A percentile compares a stretch with the other conserved stretches of the same genome.
Conservation (phyloP, 2,888 invertebrate genomes). For the Trissolcus japonicus region DNA sequence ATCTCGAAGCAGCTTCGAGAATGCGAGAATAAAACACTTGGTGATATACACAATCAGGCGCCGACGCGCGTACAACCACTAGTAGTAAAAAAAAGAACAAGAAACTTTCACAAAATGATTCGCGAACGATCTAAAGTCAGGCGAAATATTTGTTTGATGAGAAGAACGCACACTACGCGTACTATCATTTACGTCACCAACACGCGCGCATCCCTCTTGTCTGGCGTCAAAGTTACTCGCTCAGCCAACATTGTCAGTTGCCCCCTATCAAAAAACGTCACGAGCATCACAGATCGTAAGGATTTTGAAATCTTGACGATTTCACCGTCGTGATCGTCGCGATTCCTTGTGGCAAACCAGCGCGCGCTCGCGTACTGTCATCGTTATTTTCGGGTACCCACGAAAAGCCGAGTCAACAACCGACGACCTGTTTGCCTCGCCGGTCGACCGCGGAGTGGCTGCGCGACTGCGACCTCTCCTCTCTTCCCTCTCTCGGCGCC, state of each 20-base stretch:
- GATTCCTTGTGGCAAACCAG: background rate
- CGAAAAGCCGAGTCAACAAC: slow-evolving; percentile 21
- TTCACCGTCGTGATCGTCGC: slow-evolving; percentile 4
- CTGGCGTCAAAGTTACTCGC: slow-evolving; percentile 45
- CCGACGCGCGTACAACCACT: slow-evolving; percentile 50
- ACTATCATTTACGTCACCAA: slow-evolving; percentile 43
- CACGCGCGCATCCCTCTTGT: slow-evolving; percentile 48
- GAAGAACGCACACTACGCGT: slow-evolving; percentile 32
- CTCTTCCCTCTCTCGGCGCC: slow-evolving; percentile 37
- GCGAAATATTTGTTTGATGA: slow-evolving; percentile 1
- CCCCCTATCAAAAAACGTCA: background rate
- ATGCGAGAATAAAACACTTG: slow-evolving; percentile 34
- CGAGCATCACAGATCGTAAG: background rate
- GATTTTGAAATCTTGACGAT: background rate
- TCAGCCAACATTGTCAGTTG: slow-evolving; percentile 9
- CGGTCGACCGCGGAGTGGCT: slow-evolving; percentile 68
- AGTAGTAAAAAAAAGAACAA: slow-evolving; percentile 14
- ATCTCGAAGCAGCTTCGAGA: slow-evolving; percentile 31
- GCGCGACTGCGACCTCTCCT: slow-evolving; percentile 40
- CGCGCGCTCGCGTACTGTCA: slow-evolving; percentile 31
- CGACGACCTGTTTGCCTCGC: slow-evolving; percentile 73
- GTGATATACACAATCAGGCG: slow-evolving; percentile 39
- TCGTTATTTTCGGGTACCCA: slow-evolving; percentile 33
- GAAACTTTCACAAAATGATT: slow-evolving; percentile 54
- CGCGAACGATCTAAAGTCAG: background rate